phyloP scores from a whole-genome alignment of 1,140 invertebrate species.

The Formica exsecta region DNA sequence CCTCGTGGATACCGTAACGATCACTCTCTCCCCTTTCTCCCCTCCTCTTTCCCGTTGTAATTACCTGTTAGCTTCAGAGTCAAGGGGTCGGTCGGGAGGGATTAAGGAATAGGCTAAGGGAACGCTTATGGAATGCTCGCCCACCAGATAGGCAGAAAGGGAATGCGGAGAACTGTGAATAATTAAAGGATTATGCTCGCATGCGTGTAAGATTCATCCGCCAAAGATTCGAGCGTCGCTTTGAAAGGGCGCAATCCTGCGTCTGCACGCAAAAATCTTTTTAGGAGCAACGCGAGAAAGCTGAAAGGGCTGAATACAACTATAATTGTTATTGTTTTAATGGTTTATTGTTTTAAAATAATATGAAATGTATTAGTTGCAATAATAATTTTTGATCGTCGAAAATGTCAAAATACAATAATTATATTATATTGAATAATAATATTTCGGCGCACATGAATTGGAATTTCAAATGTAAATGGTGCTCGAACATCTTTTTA shows the following conservation, averaged over 20 bases:
- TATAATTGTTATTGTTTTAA: conserved; percentile 12
- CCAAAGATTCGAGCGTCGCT: conserved; percentile 8
- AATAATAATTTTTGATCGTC: background rate
- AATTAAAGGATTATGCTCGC: conserved; percentile 79
- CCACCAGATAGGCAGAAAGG: conserved; percentile 41
- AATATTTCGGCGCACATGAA: background rate
- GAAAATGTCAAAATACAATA: background rate
- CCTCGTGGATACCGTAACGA: conserved; percentile 68
- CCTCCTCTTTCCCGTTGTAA: conserved; percentile 61
- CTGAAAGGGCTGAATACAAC: background rate
- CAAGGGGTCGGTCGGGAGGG: conserved; percentile 63
- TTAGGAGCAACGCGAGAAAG: background rate
- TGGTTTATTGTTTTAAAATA: background rate
- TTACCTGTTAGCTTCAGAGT: conserved; percentile 75
- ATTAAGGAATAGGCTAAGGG: conserved; percentile 59
- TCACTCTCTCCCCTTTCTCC: conserved; percentile 51
- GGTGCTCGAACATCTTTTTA: background rate
- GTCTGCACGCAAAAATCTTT: conserved; percentile 32
- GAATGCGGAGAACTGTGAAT: conserved; percentile 63
- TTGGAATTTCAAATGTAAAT: background rate
- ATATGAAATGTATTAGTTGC: background rate
- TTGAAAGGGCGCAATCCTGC: conserved; percentile 9
- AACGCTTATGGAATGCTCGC: conserved; percentile 51
- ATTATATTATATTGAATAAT: background rate
- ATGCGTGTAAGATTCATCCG: conserved; percentile 75